Percentiles rank a stretch among this genome's conserved stretches.
phyloP scores from a whole-genome alignment of 2,888 invertebrate genomes.

The Odontothrips loti region DNA sequence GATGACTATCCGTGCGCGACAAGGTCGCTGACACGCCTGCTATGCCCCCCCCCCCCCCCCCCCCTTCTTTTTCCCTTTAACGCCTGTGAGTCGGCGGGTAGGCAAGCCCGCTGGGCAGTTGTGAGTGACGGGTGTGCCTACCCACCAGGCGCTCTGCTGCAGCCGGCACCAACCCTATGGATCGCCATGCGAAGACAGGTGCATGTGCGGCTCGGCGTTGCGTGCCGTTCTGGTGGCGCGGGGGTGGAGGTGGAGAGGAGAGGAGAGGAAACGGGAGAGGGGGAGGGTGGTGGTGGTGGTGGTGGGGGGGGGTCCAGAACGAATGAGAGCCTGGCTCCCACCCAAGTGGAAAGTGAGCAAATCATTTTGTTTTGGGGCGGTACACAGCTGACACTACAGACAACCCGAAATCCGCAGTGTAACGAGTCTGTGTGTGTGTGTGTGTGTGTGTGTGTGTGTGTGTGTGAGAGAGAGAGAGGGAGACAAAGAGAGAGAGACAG shows the following conservation, averaged over 20 bases:
- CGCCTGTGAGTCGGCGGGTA: neutral
- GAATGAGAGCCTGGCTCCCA: neutral
- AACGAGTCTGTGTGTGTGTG: neutral
- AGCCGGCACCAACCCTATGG: neutral
- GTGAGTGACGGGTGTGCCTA: neutral
- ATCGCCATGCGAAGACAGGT: neutral
- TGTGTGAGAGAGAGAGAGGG: neutral
- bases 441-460: neutral
- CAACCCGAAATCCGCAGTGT: neutral
- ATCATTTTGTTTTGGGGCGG: conserved; percentile 14
- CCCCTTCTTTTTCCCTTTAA: neutral
- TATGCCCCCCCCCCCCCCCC: neutral
- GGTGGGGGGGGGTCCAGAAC: no score
- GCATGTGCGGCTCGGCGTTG: no score
- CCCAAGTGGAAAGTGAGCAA: conserved; percentile 24
- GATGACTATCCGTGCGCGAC: no score
- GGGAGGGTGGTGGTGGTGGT: no score
- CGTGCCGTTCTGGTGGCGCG: no score
- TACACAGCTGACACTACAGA: neutral
- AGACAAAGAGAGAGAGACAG: neutral
- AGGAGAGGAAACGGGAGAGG: no score
- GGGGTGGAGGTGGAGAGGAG: no score
- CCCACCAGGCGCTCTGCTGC: neutral
- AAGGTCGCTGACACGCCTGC: no score
- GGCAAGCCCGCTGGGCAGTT: neutral